Evolutionary conservation across 2,888 invertebrate species (phyloP), one percentile per base, ranked within the genome.

Genomic region (Agrotis exclamationis): DNA sequence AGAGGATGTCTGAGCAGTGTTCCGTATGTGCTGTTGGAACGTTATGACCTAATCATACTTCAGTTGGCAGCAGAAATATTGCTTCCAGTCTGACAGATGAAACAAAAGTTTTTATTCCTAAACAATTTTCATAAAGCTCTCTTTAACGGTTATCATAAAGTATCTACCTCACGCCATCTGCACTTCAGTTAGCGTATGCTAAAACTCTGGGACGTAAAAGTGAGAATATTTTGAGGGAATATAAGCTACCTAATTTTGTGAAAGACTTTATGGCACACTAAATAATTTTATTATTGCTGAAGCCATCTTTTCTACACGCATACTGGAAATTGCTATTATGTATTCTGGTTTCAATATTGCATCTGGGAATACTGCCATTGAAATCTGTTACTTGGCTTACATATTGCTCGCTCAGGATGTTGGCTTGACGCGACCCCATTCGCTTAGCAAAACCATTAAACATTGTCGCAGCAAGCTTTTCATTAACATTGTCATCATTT

Each of bases 241-340:
- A 71, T 75, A 75, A 63, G 75, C 73, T 71, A 72, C 71, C 70
- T 80, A 84, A 80, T 80, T 81, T 69, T 64, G 68, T 62, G 76
- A 75, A 79, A 81, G 73, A 54, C 62, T 83, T 83, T 81, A 85
- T 80, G 65, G 20, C 44, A 65, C 65, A 68, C 81, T 83, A 65
- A 84, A 73, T 75, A 68, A 85, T 75, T 84, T 80, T 76, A 81
- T 67, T 79, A 67, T 64, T 62, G 62, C 60, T 54, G 64, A 72
- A 80, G 58, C 44, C 20, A 56, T 72, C 69, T 33, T 66, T 63
- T 58, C 60, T 58, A 65, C 58, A 68, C 56, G 69, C 54, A 59
- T 28, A 64, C 33, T 54, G 70, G 57, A 53, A 58, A 74, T 44
- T 47, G 45, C 33, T 20, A 39, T 50, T 60, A 53, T 60, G 28